Base-by-base conservation (phyloP, 2,113 vertebrate species). In the Grantiella picta region DNA sequence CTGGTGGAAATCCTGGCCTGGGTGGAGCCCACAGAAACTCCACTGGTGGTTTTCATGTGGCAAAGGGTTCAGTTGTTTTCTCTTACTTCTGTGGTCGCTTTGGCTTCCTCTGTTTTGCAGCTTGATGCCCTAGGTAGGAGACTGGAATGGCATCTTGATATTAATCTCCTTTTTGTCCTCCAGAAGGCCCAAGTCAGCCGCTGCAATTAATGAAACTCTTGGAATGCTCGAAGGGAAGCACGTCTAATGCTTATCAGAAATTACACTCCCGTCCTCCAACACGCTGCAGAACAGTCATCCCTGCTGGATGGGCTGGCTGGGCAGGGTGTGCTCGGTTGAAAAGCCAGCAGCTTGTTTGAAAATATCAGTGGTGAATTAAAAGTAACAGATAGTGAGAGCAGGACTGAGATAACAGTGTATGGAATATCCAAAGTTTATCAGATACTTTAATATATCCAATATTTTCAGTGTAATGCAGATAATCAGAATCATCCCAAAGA, bases 111-210 rank as follows among this genome's bases (percentile, higher is more conserved):
- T 10, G 66, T 45, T 61, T 47, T 50, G 52, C 50, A 59, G 52
- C 83, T 66, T 0, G 2, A 18, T n/a, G 52, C 69, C 56, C 33
- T 47, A 6, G 10, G 69, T 18, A 21, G 82, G 57, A 60, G 56
- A 3, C 10, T 10, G 38, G 44, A 85, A 59, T 11, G 13, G 45
- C 3, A 1, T 33, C 59, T 91, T 42, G 54, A 33, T 52, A 25
- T 54, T 44, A 11, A 61, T 77, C 83, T 95, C 31, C 44, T 76
- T 79, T 85, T 93, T 66, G 86, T 75, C 84, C 84, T 95, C 84
- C 31, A 38, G 65, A 86, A 53, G 63, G n/a, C 66, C 22, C 54
- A 18, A 50, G 28, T 15, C 71, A 89, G 68, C 33, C 8, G 1
- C 54, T 86, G 59, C 72, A 84, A 77, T 81, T 91, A 91, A 75